phyloP scores from a whole-genome alignment of 2,888 invertebrate species.

The Myopa tessellatipennis region DNA sequence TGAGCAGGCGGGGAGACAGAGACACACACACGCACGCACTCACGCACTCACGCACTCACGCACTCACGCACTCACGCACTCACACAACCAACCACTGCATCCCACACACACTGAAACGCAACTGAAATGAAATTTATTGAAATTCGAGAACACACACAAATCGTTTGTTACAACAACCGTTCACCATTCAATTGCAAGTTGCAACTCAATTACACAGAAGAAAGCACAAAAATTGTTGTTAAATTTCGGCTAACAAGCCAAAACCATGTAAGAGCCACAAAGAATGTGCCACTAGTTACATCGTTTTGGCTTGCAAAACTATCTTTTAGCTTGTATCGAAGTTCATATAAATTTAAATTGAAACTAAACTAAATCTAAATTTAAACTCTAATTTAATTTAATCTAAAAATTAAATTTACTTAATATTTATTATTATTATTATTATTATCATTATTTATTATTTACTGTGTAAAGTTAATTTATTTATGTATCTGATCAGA shows the following conservation, averaged over 20 bases:
- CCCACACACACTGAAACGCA: background rate
- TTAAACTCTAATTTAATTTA: constrained; percentile 32
- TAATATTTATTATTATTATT: constrained; percentile 54
- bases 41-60: background rate
- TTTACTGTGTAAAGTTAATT: constrained; percentile 50
- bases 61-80: constrained; percentile 15
- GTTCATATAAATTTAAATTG: too few species aligned
- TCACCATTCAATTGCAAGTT: background rate
- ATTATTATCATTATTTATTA: constrained; percentile 36
- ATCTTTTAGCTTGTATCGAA: constrained; percentile 33
- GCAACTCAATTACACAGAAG: background rate
- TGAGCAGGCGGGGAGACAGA: background rate
- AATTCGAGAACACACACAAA: background rate
- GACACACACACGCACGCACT: background rate
- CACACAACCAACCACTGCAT: constrained; percentile 3
- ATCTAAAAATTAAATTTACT: background rate
- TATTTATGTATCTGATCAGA: constrained; percentile 46
- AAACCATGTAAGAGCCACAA: constrained; percentile 26
- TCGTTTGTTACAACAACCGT: background rate
- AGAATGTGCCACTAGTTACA: background rate
- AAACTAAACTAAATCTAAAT: constrained; percentile 38
- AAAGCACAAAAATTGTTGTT: constrained; percentile 16
- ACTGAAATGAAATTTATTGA: background rate
- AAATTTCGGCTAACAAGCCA: constrained; percentile 18
- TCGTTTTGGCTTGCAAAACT: constrained; percentile 15